Base-by-base conservation (phyloP, 2,888 invertebrate genomes). In the Nowickia ferox region DNA sequence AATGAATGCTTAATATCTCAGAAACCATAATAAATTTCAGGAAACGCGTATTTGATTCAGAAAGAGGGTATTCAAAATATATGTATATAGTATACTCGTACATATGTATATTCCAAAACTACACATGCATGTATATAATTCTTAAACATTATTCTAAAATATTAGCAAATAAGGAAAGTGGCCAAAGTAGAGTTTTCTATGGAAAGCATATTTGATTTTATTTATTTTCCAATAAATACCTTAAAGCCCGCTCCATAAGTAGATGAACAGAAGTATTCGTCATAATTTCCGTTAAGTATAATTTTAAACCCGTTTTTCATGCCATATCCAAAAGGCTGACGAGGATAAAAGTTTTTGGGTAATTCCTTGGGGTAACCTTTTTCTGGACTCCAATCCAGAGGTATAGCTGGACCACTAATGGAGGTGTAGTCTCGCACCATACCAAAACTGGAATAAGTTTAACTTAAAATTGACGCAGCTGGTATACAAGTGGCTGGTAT, bases 191-290 rank as follows among this genome's bases (percentile, higher is more conserved):
- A 30, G 1, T 30, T 30, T 30, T 30, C 30, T 6, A 30, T 30
- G 30, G 30, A 30, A 30, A 30, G 2, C 30, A 30, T 30, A 30
- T 30, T 59, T 59, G 17, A 9, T 59, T 38, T 59, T 59, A 30
- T n/a, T n/a, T 59, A 38, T 17, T 40, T 40, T 17, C 3, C 19
- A 57, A 30, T 13, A 6, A 55, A 63, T 84, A 96, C 91, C 89
- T 92, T 92, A 77, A 92, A 91, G 4, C 92, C 92, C 4, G 90
- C 88, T 1, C 92, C 96, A 89, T 95, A 95, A 1, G 96, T 96
- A 0, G 96, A 96, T 1, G 96, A 96, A 89, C 97, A 97, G 91
- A 95, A 96, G 90, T 97, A 97, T 89, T 97, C 96, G 2, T 94
- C 94, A 0, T 95, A 89, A 86, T 96, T 95, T 0, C 96, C 95